phyloP scores from a whole-genome alignment of 2,113 vertebrate genomes.

The Coregonus clupeaformis region DNA sequence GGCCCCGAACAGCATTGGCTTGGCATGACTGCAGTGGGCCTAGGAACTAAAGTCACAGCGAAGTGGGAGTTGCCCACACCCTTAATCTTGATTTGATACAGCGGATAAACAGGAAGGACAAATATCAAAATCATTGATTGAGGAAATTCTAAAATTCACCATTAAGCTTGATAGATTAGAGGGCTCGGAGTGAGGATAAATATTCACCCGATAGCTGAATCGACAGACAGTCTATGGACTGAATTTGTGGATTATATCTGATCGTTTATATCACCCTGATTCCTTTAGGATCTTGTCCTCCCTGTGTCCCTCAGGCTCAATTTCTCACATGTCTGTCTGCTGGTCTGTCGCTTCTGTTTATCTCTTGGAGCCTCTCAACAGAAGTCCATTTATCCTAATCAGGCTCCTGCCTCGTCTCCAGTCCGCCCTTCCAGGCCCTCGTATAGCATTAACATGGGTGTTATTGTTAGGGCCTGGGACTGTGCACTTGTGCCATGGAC shows the following conservation, averaged over 20 bases:
- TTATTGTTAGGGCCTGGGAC: constrained; percentile 34
- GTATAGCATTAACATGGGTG: constrained; percentile 24
- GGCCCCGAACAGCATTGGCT: neutral
- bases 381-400: constrained; percentile 11
- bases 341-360: constrained; percentile 2
- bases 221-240: constrained; percentile 7
- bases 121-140: constrained; percentile 3
- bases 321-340: constrained; percentile 30
- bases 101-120: constrained; percentile 12
- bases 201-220: constrained; percentile 47
- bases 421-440: constrained; percentile 10
- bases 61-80: neutral
- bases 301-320: constrained; percentile 7
- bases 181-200: neutral
- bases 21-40: constrained; percentile 27
- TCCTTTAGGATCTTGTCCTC: constrained; percentile 36
- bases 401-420: neutral
- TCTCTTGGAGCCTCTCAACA: constrained; percentile 25
- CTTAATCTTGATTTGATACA: constrained; percentile 45
- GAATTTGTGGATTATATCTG: constrained; percentile 7
- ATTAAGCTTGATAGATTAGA: constrained; percentile 22
- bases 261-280: constrained; percentile 19
- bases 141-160: neutral
- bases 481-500: constrained; percentile 6
- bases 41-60: constrained; percentile 1